Evolutionary conservation across 2,888 invertebrate species (phyloP).

Genomic region (Apamea sordens): DNA sequence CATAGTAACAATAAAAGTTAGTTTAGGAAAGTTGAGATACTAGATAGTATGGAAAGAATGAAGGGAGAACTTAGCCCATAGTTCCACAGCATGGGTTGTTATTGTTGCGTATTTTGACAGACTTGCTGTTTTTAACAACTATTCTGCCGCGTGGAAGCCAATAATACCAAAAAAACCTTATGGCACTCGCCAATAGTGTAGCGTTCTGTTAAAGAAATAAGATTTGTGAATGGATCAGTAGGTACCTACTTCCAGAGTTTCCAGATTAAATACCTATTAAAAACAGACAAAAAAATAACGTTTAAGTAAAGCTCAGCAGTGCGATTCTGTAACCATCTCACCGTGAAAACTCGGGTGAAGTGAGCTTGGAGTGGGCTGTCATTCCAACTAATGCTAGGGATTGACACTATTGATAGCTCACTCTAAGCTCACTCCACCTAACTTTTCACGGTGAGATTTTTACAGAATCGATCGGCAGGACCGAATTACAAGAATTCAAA

Average conservation of each 20-base stretch:
- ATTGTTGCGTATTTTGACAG: not conserved
- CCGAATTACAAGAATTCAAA: not conserved
- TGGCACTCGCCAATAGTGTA: not conserved
- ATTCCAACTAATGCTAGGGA: too few species aligned
- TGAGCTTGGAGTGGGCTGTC: too few species aligned
- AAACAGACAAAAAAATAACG: not conserved
- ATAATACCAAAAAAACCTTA: not conserved
- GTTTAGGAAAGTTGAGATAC: not conserved
- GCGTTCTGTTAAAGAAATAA: not conserved
- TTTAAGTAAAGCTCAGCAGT: not conserved
- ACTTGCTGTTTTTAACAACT: not conserved
- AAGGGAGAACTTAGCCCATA: not conserved
- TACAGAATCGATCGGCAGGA: too few species aligned
- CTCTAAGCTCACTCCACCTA: too few species aligned
- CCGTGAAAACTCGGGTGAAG: too few species aligned
- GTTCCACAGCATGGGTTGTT: not conserved
- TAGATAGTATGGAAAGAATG: not conserved
- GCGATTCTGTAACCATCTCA: too few species aligned
- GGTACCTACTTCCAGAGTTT: not conserved
- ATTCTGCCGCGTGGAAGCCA: not conserved
- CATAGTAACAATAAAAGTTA: not conserved
- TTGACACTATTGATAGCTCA: too few species aligned
- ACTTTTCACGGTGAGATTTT: too few species aligned
- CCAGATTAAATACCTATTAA: not conserved
- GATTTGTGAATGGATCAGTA: not conserved